A percentile compares a stretch with the other conserved stretches of the same genome.
These are phyloP conservation scores for Pseudopleuronectes americanus DNA, from an alignment of 2,797 vertebrate genomes.

Conservation along the genomic window DNA sequence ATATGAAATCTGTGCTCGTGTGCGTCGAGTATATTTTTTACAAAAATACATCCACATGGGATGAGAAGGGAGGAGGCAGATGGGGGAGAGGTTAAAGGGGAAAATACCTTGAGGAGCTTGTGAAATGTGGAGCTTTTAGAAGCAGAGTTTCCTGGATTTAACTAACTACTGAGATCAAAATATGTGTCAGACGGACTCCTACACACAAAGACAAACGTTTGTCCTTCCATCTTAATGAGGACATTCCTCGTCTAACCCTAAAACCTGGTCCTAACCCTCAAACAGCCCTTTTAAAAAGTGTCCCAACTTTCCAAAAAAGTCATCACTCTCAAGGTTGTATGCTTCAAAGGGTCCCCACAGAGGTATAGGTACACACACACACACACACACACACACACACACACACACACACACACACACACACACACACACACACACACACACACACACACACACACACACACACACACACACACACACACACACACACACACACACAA, in stretches of 20 bases:
- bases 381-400: neutral
- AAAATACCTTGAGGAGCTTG: conserved; percentile 7
- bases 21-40: conserved; percentile 10
- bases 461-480: neutral
- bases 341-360: too few species aligned
- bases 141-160: conserved; percentile 4
- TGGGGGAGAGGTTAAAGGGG: conserved; percentile 50
- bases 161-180: conserved; percentile 16
- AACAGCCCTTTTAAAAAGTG: neutral
- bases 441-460: neutral
- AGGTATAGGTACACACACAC: too few species aligned
- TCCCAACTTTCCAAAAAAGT: neutral
- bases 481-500: neutral
- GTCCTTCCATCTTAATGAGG: neutral
- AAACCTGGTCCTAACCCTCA: neutral
- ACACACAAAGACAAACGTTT: neutral
- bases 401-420: neutral
- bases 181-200: neutral
- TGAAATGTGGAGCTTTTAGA: neutral
- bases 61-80: conserved; percentile 34
- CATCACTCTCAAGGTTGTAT: neutral
- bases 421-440: neutral
- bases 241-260: neutral
- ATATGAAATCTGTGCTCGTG: neutral
- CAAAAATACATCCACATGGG: conserved; percentile 22